Base-by-base conservation (phyloP, 2,797 vertebrate species). In the Pipistrellus nathusii region DNA sequence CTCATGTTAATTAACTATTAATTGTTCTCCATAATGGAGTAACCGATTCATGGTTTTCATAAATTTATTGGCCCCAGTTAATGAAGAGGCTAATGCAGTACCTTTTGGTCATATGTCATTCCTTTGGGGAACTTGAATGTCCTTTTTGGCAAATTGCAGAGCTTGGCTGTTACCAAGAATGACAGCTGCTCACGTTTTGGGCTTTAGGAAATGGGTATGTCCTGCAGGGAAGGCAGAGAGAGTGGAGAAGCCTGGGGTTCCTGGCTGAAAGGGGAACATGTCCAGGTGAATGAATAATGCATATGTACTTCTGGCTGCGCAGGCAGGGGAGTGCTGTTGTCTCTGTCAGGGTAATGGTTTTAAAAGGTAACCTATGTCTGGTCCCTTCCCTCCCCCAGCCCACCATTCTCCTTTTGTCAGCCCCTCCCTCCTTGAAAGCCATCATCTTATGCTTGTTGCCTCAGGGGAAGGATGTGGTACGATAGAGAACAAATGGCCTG, bases 31-130 rank as follows among this genome's bases (percentile, higher is more conserved):
- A 95, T 95, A 98, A 97, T 96, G 94, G 94, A 94, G 96, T 93
- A 95, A 92, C 96, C 97, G 97, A 97, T 96, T 97, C 96, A 97
- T 94, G 94, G 94, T 96, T 98, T 98, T 97, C 95, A 96, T 97
- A 97, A 98, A 98, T 98, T 97, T 97, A 97, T 98, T 96, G 85
- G 94, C 94, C 53, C 89, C 89, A 95, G 95, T 97, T 98, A 98
- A 98, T 98, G 96, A 98, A 98, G 97, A 97, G 93, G 73, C 83
- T 97, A 94, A 92, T 94, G 96, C 41, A 94, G 85, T 35, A 25
- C 59, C 53, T 88, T 82, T 88, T 20, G 81, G 32, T 46, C 2
- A 32, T 88, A n/a, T 38, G 66, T 96, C 76, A 25, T 85, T 80
- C 32, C 66, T 66, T 44, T 69, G 80, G 3, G 0, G 35, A 64